These are phyloP conservation scores for Ennomos erosarius DNA, from an alignment of 2,888 invertebrate genomes.

Conservation along the genomic window DNA sequence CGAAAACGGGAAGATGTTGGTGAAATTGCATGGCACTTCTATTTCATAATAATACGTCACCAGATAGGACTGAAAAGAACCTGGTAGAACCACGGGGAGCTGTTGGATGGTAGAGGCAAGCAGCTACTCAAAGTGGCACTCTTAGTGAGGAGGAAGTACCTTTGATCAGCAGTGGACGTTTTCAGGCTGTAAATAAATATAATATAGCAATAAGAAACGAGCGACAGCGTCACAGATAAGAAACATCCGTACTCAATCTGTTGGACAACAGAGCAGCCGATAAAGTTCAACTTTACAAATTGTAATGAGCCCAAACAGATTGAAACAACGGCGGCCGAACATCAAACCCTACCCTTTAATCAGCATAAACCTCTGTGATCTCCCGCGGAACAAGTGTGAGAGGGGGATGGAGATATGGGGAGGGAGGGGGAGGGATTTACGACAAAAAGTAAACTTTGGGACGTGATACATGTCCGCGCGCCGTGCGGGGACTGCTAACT, in stretches of 20 bases:
- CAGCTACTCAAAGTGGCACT: no score
- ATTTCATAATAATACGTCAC: no score
- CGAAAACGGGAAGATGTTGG: no score
- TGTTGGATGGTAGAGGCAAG: no score
- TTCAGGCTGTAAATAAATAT: no score
- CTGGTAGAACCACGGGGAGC: no score
- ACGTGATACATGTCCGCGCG: slow-evolving; percentile 23
- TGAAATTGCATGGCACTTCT: no score
- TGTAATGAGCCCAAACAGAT: slow-evolving; percentile 25
- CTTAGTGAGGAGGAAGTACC: no score
- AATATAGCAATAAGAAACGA: no score
- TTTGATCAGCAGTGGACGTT: no score
- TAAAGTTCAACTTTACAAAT: slow-evolving; percentile 14
- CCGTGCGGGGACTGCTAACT: slow-evolving; percentile 15
- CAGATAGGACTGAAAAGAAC: no score
- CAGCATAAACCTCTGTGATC: slow-evolving; percentile 21
- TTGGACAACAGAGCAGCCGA: slow-evolving; percentile 3
- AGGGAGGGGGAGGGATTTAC: slow-evolving; percentile 13
- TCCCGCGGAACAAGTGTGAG: slow-evolving; percentile 15
- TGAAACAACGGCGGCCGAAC: slow-evolving; percentile 11
- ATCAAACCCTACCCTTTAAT: slow-evolving; percentile 21
- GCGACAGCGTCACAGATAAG: no score
- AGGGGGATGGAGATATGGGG: not conserved
- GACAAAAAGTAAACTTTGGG: slow-evolving; percentile 25
- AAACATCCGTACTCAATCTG: not conserved